Conservation (phyloP, 2,797 vertebrate species). For the Apogon hyalosoma region DNA sequence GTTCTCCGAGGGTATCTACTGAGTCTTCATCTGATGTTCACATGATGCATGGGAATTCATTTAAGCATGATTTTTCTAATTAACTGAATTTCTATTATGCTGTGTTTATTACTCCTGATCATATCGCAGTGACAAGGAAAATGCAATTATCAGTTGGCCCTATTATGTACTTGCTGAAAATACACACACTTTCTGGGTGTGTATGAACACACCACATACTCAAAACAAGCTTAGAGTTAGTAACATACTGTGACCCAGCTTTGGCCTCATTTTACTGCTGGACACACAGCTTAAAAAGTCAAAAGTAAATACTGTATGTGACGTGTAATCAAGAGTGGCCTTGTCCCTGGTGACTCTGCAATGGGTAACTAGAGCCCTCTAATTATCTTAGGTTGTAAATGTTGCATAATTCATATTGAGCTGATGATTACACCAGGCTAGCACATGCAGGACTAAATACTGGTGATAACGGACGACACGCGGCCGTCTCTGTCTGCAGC, state of each 20-base stretch:
- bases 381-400: constrained; percentile 71
- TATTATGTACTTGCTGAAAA: no score
- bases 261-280: constrained; percentile 1
- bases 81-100: no score
- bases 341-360: constrained; percentile 50
- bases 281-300: constrained; percentile 26
- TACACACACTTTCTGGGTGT: not conserved
- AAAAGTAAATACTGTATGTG: constrained; percentile 30
- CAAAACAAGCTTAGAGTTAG: not conserved
- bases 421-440: constrained; percentile 51
- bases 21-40: no score
- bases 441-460: constrained; percentile 52
- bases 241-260: constrained; percentile 2
- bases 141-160: no score
- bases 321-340: constrained; percentile 57
- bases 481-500: constrained; percentile 48
- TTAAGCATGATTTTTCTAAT: no score
- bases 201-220: not conserved
- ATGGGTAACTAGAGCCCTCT: constrained; percentile 52
- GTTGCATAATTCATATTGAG: constrained; percentile 63
- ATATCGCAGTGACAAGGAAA: no score
- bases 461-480: constrained; percentile 63
- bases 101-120: no score
- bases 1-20: no score
- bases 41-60: no score